A percentile compares a stretch with the other conserved stretches of the same genome.
These are phyloP conservation scores for Schizothorax lantsangensis DNA, from an alignment of 2,797 vertebrate genomes.

Conservation along the genomic window DNA sequence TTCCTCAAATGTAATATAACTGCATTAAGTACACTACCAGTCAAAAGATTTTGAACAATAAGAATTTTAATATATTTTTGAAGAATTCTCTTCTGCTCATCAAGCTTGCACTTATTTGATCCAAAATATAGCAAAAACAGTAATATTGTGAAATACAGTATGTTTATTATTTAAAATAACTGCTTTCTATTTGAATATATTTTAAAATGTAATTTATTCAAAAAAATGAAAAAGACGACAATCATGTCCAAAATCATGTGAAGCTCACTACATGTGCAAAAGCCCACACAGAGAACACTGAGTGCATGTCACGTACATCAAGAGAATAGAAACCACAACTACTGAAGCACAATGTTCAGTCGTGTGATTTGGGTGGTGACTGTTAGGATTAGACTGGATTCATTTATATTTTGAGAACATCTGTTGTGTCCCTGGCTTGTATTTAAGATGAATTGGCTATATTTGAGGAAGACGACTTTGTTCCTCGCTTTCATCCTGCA, in stretches of 20 bases:
- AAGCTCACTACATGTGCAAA: not conserved
- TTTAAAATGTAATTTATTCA: too few relatives aligned
- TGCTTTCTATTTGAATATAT: too few relatives aligned
- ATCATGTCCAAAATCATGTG: not conserved
- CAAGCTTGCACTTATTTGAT: too few relatives aligned
- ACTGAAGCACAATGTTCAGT: not conserved
- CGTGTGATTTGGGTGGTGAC: not conserved
- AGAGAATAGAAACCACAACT: constrained; percentile 49
- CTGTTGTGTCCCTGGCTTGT: not conserved
- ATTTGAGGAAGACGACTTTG: not conserved
- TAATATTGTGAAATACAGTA: too few relatives aligned
- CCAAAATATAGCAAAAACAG: too few relatives aligned
- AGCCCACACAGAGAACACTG: constrained; percentile 1
- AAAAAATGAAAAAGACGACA: not conserved
- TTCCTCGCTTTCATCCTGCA: not conserved
- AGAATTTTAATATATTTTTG: too few relatives aligned
- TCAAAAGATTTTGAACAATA: too few relatives aligned
- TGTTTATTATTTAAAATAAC: too few relatives aligned
- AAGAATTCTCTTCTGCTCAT: too few relatives aligned
- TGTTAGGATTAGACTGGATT: not conserved
- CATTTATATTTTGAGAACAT: not conserved
- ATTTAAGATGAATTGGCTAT: not conserved
- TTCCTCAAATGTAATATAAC: too few relatives aligned
- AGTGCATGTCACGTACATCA: not conserved
- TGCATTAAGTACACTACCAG: too few relatives aligned